Evolutionary conservation across 2,888 invertebrate genomes (phyloP).

Genomic region (Drosophila peninsularis): DNA sequence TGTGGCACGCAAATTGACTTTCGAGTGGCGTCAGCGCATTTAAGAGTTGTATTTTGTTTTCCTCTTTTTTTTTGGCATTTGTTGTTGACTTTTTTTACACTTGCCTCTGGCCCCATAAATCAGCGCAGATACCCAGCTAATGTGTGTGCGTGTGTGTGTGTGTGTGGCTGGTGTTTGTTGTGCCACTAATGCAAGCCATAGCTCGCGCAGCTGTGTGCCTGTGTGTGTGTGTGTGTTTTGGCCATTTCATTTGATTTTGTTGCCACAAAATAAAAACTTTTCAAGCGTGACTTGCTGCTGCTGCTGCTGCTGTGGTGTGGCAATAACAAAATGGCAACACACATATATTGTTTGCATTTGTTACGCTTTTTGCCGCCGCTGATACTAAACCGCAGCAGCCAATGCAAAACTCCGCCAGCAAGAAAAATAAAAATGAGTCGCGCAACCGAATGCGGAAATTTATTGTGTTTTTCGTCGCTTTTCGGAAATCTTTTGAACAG

Average conservation of each 20-base stretch:
- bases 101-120: constrained; percentile 64
- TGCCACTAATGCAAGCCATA: constrained; percentile 62
- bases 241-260: constrained; percentile 75
- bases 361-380: constrained; percentile 57
- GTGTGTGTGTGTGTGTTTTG: constrained; percentile 44
- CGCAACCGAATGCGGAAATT: constrained; percentile 76
- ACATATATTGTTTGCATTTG: constrained; percentile 66
- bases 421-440: constrained; percentile 45
- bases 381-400: constrained; percentile 65
- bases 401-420: constrained; percentile 33
- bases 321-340: constrained; percentile 70
- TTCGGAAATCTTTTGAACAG: constrained; percentile 73
- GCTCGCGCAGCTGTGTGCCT: constrained; percentile 19
- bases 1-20: constrained; percentile 79
- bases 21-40: constrained; percentile 64
- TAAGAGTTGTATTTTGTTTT: constrained; percentile 38
- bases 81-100: constrained; percentile 21
- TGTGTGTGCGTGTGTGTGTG: constrained; percentile 27
- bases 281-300: constrained; percentile 74
- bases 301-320: constrained; percentile 56
- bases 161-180: constrained; percentile 16
- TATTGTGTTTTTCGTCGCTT: constrained; percentile 65
- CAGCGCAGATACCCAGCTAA: constrained; percentile 65
- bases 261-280: constrained; percentile 75
- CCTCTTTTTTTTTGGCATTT: constrained; percentile 1